Evolutionary conservation across 30 jellyfish, hydroid and myxozoan genomes (phyloP).

Genomic region (Calvadosia cruxmelitensis): DNA sequence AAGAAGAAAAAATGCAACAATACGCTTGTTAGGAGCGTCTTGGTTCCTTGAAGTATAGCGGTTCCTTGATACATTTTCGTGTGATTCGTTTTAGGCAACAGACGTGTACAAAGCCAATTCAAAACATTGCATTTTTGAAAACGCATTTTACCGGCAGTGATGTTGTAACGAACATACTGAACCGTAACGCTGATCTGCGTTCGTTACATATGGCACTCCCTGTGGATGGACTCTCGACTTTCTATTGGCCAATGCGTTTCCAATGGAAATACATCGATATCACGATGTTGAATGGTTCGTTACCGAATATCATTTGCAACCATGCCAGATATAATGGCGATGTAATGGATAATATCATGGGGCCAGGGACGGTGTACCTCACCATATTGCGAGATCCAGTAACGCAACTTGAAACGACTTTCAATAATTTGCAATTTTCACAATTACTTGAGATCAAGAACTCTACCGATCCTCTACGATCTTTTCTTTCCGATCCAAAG

Average conservation of each 20-base stretch:
- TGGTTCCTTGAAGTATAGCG: too few species aligned
- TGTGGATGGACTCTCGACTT: constrained; percentile 91
- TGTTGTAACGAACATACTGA: constrained; percentile 82
- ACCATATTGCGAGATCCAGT: constrained; percentile 82
- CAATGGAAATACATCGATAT: constrained; percentile 97
- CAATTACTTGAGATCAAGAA: constrained; percentile 48
- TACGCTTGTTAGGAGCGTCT: too few species aligned
- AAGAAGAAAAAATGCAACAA: too few species aligned
- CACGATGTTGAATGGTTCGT: constrained; percentile 79
- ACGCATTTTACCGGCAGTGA: constrained; percentile 98
- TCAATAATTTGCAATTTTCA: constrained; percentile 62
- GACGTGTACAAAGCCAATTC: constrained; percentile 54
- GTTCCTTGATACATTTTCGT: too few species aligned
- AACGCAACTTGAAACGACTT: constrained; percentile 90
- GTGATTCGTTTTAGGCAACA: constrained; percentile 60
- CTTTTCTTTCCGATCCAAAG: constrained; percentile 74
- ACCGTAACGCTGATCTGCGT: constrained; percentile 84
- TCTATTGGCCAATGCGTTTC: constrained; percentile 96
- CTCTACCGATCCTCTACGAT: constrained; percentile 42
- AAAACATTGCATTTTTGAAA: constrained; percentile 75
- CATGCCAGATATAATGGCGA: constrained; percentile 96
- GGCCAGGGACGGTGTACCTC: constrained; percentile 81
- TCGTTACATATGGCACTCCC: constrained; percentile 84
- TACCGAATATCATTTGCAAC: constrained; percentile 80
- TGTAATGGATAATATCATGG: constrained; percentile 91